Base-by-base conservation (phyloP, 2,888 invertebrate species). In the Tipula vernalis region DNA sequence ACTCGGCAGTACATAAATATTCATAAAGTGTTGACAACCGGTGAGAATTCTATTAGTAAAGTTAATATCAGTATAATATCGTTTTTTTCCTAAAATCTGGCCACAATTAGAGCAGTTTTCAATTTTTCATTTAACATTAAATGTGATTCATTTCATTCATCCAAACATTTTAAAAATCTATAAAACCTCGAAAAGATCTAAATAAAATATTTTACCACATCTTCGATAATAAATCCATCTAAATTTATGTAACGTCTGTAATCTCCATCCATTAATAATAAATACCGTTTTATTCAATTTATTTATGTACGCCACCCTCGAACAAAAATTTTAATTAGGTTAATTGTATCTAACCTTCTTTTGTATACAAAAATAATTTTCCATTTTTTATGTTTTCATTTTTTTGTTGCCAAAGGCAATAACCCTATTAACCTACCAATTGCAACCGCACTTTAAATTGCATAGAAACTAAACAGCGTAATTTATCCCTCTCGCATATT, bases 391-490 rank as follows among this genome's bases (percentile, higher is more conserved):
- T 8, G n/a, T n/a, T n/a, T n/a, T n/a, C n/a, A n/a, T n/a, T n/a
- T 57, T 6, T 57, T 57, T 57, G 28, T 8, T 28, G 10, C 71
- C 10, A 28, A 71, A 18, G 71, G 71, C 71, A 71, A 71, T 71
- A 71, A 71, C 71, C 71, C 71, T 71, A 71, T 71, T 71, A 71
- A 71, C 71, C 71, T 28, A 71, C 71, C 71, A 71, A 71, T 28
- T 71, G 71, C 71, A 71, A 71, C 71, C 71, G 71, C 71, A 71
- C 71, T 71, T 71, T 71, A 71, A 71, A 71, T 71, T 71, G 71
- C 71, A 71, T 28, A 71, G 71, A 71, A 28, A 28, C 4, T 18
- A 28, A 28, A 71, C 8, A 28, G 15, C 51, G 71, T 71, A 51
- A 51, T 71, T 71, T n/a, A n/a, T 71, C 71, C 71, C 28, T 71